Evolutionary conservation across 2,113 vertebrate genomes (phyloP).

Genomic region (Lucifuga dentata): DNA sequence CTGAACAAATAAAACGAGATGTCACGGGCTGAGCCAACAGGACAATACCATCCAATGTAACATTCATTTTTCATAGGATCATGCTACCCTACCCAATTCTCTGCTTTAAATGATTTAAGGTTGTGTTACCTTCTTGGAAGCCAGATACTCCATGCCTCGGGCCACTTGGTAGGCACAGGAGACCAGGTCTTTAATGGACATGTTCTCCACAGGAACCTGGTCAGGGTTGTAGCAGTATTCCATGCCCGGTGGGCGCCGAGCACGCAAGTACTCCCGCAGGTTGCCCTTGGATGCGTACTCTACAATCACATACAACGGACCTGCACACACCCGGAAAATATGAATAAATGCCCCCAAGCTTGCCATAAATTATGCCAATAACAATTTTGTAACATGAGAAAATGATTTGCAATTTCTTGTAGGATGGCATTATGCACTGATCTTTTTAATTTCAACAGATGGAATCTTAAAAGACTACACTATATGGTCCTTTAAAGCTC

Average conservation of each 20-base stretch:
- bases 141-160: conserved; percentile 96
- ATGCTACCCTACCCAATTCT: too few species aligned
- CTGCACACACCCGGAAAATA: conserved; percentile 68
- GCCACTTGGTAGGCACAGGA: conserved; percentile 98
- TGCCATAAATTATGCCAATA: too few species aligned
- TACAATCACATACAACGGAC: conserved; percentile 95
- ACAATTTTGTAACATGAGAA: too few species aligned
- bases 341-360: too few species aligned
- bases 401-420: too few species aligned
- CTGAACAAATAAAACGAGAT: conserved; percentile 71
- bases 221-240: conserved; percentile 97
- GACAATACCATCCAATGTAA: neutral
- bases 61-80: neutral
- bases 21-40: neutral
- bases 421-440: too few species aligned
- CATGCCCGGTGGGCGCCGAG: conserved; percentile 93
- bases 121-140: conserved; percentile 93
- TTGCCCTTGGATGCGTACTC: conserved; percentile 98
- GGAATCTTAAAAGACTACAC: too few species aligned
- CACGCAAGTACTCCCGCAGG: conserved; percentile 93
- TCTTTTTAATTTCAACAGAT: too few species aligned
- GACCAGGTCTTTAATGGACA: conserved; percentile 96
- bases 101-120: too few species aligned
- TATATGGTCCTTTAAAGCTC: too few species aligned
- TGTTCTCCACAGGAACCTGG: conserved; percentile 91